These are phyloP conservation scores for Lepetodrilus schrolli DNA, from an alignment of 2,888 invertebrate genomes.

Conservation along the genomic window DNA sequence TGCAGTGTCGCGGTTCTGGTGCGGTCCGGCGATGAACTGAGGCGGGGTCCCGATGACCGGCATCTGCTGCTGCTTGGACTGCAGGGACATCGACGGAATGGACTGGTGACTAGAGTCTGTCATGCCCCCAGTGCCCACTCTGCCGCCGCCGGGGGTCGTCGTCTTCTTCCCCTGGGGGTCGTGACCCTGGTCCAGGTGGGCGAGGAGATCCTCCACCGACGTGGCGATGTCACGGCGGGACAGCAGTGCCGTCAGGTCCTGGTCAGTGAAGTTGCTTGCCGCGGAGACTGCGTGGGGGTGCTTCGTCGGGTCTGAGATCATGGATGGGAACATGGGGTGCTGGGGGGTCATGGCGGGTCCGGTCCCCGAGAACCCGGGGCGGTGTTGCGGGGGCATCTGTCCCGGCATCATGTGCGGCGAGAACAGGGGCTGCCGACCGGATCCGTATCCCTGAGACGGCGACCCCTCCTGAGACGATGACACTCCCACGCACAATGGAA, in stretches of 20 bases:
- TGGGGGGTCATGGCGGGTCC: constrained; percentile 29
- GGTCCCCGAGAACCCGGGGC: constrained; percentile 32
- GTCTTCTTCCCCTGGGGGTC: constrained; percentile 33
- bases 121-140: not conserved
- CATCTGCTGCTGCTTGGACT: constrained; percentile 21
- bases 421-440: constrained; percentile 42
- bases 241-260: constrained; percentile 84
- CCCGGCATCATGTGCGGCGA: constrained; percentile 30
- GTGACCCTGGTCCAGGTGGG: constrained; percentile 80
- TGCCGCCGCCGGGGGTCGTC: too few relatives aligned
- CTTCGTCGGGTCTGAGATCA: constrained; percentile 38
- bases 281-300: constrained; percentile 48
- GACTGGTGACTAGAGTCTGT: not conserved
- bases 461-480: constrained; percentile 37
- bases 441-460: constrained; percentile 38
- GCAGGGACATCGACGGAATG: constrained; percentile 13
- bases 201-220: constrained; percentile 84
- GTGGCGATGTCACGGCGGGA: constrained; percentile 81
- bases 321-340: not conserved
- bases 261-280: constrained; percentile 79
- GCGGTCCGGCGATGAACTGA: not conserved
- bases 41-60: not conserved
- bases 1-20: constrained; percentile 4
- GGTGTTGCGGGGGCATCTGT: constrained; percentile 30
- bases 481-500: constrained; percentile 43